These are phyloP conservation scores for Psilopsiagon aurifrons DNA, from an alignment of 2,113 vertebrate species.

Conservation along the genomic window DNA sequence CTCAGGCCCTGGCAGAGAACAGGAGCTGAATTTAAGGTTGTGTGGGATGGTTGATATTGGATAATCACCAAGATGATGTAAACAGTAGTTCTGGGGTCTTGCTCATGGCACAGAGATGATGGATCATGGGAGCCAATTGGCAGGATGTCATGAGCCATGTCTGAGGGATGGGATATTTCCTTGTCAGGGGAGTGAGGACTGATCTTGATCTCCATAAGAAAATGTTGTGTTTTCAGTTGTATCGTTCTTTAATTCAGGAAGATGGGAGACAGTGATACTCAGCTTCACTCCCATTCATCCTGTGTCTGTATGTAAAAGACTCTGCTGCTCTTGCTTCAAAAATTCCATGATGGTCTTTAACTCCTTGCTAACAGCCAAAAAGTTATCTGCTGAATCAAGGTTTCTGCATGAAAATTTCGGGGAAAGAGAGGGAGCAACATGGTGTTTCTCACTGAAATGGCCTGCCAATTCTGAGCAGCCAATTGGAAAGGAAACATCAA, in stretches of 20 bases:
- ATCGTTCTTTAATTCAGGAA: background rate
- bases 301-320: background rate
- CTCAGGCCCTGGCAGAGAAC: background rate
- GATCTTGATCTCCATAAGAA: background rate
- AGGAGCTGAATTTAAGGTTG: background rate
- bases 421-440: background rate
- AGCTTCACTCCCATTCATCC: background rate
- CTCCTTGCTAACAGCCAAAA: background rate
- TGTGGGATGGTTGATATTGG: background rate
- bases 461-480: background rate
- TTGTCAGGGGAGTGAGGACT: background rate
- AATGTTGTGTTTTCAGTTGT: background rate
- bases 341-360: background rate
- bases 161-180: background rate
- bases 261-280: background rate
- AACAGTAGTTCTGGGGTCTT: background rate
- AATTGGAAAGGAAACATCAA: background rate
- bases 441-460: background rate
- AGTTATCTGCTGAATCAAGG: slow-evolving; percentile 42
- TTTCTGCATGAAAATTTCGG: slow-evolving; percentile 9
- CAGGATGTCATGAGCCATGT: background rate
- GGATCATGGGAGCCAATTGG: background rate
- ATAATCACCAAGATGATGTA: background rate
- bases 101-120: background rate
- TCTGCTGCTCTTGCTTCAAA: background rate